phyloP scores from a whole-genome alignment of 2,888 invertebrate species.

The Psococerastis gibbosa region DNA sequence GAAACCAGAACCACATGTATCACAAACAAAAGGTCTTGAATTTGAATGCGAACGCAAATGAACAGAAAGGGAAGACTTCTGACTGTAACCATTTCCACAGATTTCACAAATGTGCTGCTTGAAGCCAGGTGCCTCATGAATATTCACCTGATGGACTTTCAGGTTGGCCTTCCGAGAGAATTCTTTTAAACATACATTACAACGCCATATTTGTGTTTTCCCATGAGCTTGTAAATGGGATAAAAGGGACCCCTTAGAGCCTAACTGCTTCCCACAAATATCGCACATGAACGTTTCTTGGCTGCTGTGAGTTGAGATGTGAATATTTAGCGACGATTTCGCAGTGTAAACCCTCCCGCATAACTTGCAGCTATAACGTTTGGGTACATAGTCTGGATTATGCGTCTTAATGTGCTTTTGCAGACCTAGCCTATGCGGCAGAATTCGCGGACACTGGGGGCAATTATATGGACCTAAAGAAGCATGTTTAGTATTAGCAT shows the following conservation, averaged over 20 bases:
- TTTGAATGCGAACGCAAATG: conserved; percentile 6
- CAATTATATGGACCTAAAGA: conserved; percentile 11
- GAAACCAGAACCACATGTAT: conserved; percentile 7
- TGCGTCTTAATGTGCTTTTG: conserved; percentile 13
- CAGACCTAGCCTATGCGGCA: conserved; percentile 13
- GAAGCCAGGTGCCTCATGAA: conserved; percentile 1
- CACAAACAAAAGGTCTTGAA: neutral
- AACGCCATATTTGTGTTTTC: neutral
- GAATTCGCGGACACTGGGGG: conserved; percentile 12
- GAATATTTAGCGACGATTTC: conserved; percentile 5
- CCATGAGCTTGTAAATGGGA: neutral
- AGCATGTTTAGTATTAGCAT: conserved; percentile 14
- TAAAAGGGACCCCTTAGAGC: neutral
- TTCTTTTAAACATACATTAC: neutral
- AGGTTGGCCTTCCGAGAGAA: conserved; percentile 6
- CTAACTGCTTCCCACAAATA: neutral
- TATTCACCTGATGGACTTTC: conserved; percentile 2
- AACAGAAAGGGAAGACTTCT: conserved; percentile 3
- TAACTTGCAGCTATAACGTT: neutral
- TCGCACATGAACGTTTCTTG: conserved; percentile 1
- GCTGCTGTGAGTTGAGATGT: neutral
- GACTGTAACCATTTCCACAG: conserved; percentile 7
- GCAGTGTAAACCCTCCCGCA: neutral
- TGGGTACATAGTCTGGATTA: conserved; percentile 10
- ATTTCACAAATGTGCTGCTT: conserved; percentile 8